A percentile compares a stretch with the other conserved stretches of the same genome.
Evolutionary conservation across 2,888 invertebrate species (phyloP).

Genomic region (Leptogaster cylindrica): DNA sequence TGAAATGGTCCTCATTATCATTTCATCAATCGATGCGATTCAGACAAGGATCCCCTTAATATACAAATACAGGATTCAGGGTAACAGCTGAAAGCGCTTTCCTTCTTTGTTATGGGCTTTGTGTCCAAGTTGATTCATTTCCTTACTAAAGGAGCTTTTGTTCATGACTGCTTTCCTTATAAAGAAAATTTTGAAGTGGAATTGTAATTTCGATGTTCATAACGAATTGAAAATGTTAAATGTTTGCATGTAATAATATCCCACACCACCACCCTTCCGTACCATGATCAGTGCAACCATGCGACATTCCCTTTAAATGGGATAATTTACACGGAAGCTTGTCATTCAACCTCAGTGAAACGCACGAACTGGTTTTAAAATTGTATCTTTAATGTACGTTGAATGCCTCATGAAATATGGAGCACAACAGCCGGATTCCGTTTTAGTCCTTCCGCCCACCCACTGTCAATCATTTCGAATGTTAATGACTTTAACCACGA

Average conservation of each 20-base stretch:
- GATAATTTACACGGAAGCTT: constrained; percentile 31
- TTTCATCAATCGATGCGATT: constrained; percentile 22
- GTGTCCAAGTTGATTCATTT: constrained; percentile 10
- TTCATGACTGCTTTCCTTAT: neutral
- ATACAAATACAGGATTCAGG: too few relatives aligned
- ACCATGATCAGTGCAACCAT: constrained; percentile 27
- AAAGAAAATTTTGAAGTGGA: neutral
- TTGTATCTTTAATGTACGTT: constrained; percentile 1
- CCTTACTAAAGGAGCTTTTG: neutral
- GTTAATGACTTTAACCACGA: neutral
- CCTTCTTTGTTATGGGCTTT: neutral
- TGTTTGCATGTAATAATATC: constrained; percentile 20
- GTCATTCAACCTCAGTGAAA: constrained; percentile 6
- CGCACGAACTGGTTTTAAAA: constrained; percentile 32
- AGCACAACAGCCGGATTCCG: too few relatives aligned
- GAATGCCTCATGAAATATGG: neutral
- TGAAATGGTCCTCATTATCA: constrained; percentile 43
- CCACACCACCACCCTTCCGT: neutral
- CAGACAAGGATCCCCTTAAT: too few relatives aligned
- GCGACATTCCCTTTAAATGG: constrained; percentile 30
- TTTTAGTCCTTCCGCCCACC: neutral
- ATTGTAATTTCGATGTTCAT: too few relatives aligned
- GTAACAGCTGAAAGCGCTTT: neutral
- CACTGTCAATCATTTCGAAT: constrained; percentile 22
- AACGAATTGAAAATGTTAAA: constrained; percentile 12